phyloP scores from a whole-genome alignment of 2,888 invertebrate genomes.

The Pheosia gnoma region DNA sequence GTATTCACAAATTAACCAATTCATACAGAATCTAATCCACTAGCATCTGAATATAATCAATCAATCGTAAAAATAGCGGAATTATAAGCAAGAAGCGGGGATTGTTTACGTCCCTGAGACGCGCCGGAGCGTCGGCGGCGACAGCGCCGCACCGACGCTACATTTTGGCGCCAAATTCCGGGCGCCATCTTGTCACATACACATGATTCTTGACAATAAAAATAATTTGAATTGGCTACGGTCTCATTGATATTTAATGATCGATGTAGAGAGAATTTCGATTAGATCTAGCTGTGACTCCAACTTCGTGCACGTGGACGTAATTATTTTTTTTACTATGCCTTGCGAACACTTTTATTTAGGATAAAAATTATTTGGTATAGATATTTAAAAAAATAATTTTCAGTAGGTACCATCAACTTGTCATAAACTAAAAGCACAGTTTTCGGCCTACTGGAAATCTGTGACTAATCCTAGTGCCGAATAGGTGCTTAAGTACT shows the following conservation, averaged over 20 bases:
- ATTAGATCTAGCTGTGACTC: neutral
- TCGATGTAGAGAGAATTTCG: slow-evolving; percentile 15
- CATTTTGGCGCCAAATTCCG: slow-evolving; percentile 69
- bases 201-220: slow-evolving; percentile 72
- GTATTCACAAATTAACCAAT: neutral
- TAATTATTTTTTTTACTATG: no score
- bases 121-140: slow-evolving; percentile 44
- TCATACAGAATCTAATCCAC: slow-evolving; percentile 8
- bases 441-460: no score
- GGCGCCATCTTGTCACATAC: slow-evolving; percentile 70
- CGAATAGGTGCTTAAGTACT: no score
- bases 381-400: no score
- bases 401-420: no score
- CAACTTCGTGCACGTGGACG: no score
- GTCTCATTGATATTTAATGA: slow-evolving; percentile 48
- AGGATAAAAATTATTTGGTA: no score
- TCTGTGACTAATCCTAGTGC: no score
- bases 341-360: no score
- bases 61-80: slow-evolving; percentile 48
- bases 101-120: slow-evolving; percentile 49
- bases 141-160: slow-evolving; percentile 49
- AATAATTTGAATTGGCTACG: slow-evolving; percentile 63
- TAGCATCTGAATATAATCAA: slow-evolving; percentile 41
- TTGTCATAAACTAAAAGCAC: no score
- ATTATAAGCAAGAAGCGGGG: slow-evolving; percentile 43